Evolutionary conservation across 2,888 invertebrate species (phyloP).

Genomic region (Lamproptera curius): DNA sequence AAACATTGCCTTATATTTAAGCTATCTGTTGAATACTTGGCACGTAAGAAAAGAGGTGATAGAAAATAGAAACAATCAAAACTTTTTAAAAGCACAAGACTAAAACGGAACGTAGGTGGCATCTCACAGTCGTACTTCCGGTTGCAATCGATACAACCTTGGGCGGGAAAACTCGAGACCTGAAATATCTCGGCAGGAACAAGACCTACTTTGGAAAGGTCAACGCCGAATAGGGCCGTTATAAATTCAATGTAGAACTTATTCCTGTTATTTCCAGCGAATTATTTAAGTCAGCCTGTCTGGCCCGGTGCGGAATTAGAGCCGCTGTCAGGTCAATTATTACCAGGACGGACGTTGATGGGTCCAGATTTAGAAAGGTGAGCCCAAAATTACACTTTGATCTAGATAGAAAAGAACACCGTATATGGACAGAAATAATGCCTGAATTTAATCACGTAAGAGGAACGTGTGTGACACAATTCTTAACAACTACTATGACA

Average conservation of each 20-base stretch:
- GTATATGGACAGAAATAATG: too few species aligned
- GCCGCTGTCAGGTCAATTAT: background rate
- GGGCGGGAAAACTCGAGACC: background rate
- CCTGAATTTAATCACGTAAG: too few species aligned
- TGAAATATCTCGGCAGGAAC: constrained; percentile 14
- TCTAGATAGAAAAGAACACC: too few species aligned
- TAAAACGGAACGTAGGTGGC: background rate
- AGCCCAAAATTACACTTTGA: too few species aligned
- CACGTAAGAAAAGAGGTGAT: too few species aligned
- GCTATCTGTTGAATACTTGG: too few species aligned
- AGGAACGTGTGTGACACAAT: too few species aligned
- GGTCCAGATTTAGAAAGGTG: too few species aligned
- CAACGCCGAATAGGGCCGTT: constrained; percentile 25
- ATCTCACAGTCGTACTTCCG: background rate
- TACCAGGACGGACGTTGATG: too few species aligned
- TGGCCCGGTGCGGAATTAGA: constrained; percentile 22
- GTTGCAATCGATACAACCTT: background rate
- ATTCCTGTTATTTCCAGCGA: constrained; percentile 21
- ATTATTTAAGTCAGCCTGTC: constrained; percentile 24
- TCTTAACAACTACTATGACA: too few species aligned
- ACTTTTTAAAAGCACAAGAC: background rate
- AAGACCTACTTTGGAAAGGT: constrained; percentile 27
- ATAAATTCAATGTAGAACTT: constrained; percentile 29
- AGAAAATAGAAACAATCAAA: too few species aligned
- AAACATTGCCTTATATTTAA: too few species aligned